Base-by-base conservation (phyloP, 2,888 invertebrate species). In the Melieria picta region DNA sequence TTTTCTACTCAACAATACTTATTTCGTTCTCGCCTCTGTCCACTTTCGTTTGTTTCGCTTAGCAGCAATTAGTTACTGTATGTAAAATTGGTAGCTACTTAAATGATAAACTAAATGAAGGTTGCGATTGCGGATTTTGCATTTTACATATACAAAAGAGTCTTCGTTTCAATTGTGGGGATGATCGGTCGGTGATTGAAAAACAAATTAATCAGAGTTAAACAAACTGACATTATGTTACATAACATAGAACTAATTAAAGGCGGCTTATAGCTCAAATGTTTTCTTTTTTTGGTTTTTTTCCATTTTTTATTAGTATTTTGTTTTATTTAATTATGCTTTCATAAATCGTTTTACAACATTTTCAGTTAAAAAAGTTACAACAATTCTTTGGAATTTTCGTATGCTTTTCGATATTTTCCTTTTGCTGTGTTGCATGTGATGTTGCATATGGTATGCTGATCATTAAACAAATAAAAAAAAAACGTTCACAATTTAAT, bases 241-340 rank as follows among this genome's bases (percentile, higher is more conserved):
- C 16, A 16, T 16, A 16, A 60, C 30, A 67, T 50, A 67, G 57
- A 16, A 80, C 77, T 81, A 80, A 82, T 79, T 79, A 77, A 81
- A 82, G 80, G 79, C 80, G 80, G 81, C 83, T 81, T 82, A 77
- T 79, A 82, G 81, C 82, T 78, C 79, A 77, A 76, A 78, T 75
- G 78, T 80, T 80, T 73, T 79, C 77, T 61, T 68, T 52, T 46
- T 73, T 63, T 72, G 56, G 7, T 68, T 63, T 50, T 71, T 62
- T 72, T 71, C 47, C 16, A 16, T 16, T 16, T 16, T 16, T 16
- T 16, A 16, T 16, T 16, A 16, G 16, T 16, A 16, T 16, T 16
- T 16, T 16, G 16, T 16, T 16, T 16, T 16, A 16, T 16, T 16
- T 16, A 16, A 16, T 16, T 16, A 16, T 16, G 16, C 16, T 16